These are phyloP conservation scores for Sinella curviseta DNA, from an alignment of 1,140 invertebrate genomes.

Conservation along the genomic window DNA sequence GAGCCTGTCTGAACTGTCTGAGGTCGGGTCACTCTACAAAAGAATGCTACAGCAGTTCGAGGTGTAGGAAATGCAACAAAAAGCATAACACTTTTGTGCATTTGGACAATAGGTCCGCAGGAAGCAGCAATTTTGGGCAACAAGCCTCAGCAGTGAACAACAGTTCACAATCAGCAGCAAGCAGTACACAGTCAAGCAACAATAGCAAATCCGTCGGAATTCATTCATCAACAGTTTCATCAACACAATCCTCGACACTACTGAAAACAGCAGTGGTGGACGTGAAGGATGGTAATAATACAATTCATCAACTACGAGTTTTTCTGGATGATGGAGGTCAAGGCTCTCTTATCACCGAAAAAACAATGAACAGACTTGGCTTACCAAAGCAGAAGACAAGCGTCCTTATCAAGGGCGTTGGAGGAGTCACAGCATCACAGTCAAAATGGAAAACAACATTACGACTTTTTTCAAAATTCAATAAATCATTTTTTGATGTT, in stretches of 20 bases:
- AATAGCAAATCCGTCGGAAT: neutral
- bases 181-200: neutral
- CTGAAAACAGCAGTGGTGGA: constrained; percentile 15
- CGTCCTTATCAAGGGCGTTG: neutral
- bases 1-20: neutral
- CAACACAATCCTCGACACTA: neutral
- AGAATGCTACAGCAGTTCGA: neutral
- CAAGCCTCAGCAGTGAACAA: too few species aligned
- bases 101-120: neutral
- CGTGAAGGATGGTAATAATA: neutral
- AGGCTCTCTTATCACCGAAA: neutral
- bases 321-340: constrained; percentile 4
- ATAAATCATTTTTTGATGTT: neutral
- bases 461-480: neutral
- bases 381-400: neutral
- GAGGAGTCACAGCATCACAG: too few species aligned
- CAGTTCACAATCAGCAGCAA: neutral
- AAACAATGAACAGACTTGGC: neutral
- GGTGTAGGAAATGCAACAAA: neutral
- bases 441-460: neutral
- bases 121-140: too few species aligned
- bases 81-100: constrained; percentile 1
- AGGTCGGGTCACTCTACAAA: neutral
- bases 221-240: neutral
- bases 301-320: neutral